These are phyloP conservation scores for Myrmecobius fasciatus DNA, from an alignment of 2,113 vertebrate genomes.

Conservation along the genomic window DNA sequence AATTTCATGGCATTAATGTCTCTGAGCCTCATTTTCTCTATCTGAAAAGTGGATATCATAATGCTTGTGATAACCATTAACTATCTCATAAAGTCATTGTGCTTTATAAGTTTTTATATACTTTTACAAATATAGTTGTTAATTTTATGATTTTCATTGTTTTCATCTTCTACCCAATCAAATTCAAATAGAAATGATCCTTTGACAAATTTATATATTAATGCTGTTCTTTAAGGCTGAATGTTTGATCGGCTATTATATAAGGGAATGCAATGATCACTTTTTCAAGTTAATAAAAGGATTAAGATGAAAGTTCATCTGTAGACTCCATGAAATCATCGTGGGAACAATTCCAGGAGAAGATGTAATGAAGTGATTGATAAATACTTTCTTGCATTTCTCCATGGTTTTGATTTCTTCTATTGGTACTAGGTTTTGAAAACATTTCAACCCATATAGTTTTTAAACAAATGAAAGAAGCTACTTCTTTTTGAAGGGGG, in stretches of 20 bases:
- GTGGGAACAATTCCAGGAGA: background rate
- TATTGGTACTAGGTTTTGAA: background rate
- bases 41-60: background rate
- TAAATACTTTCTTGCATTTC: background rate
- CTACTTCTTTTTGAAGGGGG: background rate
- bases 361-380: background rate
- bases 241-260: background rate
- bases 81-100: background rate
- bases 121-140: background rate
- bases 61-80: background rate
- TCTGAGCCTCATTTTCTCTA: background rate
- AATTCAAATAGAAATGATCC: background rate
- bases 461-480: background rate
- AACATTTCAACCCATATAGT: background rate
- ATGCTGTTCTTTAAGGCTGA: background rate
- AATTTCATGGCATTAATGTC: background rate
- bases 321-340: background rate
- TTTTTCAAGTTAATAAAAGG: background rate
- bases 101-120: background rate
- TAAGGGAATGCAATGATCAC: background rate
- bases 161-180: background rate
- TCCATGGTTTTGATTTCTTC: background rate
- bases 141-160: background rate
- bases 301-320: background rate
- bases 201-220: background rate